Base-by-base conservation (phyloP, 2,888 invertebrate species). In the Elgonia sp. region DNA sequence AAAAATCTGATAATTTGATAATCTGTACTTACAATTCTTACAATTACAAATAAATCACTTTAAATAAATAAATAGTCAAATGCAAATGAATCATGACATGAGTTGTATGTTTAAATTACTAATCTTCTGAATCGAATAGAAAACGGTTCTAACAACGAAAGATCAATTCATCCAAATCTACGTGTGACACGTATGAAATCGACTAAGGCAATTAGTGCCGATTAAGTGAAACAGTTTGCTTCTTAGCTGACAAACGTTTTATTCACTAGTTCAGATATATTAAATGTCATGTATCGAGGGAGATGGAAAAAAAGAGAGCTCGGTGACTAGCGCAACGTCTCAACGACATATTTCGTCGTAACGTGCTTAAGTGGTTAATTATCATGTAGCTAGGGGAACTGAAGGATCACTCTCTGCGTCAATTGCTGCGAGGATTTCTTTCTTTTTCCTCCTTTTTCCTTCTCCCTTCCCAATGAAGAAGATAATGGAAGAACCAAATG, bases 301-400 rank as follows among this genome's bases (percentile, higher is more conserved):
- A 87, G 84, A 79, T 80, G 76, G 57, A 79, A 84, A 81, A n/a
- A 87, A 83, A 87, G 83, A 39, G 76, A 84, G 69, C 76, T 80
- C 76, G 76, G 29, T 9, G 42, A 83, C 83, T 77, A 79, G 84
- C 76, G 79, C 80, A 79, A 75, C 70, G 88, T 88, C 85, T 88
- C 88, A 88, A 91, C 91, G 90, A 91, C 91, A 90, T 88, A 91
- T 91, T 91, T 90, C 91, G 90, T 91, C 92, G 91, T 92, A 92
- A 92, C 92, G 88, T 92, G 92, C 92, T 92, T 92, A 92, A 92
- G 92, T 92, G 92, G 92, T 92, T 92, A 92, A 92, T 92, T 92
- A 92, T 91, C 91, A 91, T 90, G 91, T 91, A 92, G 90, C 90
- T 90, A 91, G 91, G 91, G 92, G 90, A 90, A 89, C 92, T 90